phyloP scores from a whole-genome alignment of 35 echinoderm and acorn worm genomes.

The Amphiura filiformis region DNA sequence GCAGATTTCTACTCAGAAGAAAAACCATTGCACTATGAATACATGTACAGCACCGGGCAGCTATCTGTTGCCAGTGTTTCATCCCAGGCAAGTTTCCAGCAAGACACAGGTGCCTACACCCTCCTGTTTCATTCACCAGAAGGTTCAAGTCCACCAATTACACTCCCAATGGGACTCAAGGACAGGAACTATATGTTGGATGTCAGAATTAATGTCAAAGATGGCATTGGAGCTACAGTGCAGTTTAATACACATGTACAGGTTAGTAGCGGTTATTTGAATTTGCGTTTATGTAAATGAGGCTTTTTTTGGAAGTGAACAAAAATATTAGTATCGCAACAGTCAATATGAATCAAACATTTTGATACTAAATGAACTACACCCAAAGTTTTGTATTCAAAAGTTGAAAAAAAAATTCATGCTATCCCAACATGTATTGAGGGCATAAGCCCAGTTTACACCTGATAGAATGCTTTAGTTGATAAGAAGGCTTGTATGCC shows the following conservation, averaged over 20 bases:
- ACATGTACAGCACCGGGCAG: constrained; percentile 38
- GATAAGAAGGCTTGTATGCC: no score
- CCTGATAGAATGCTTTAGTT: no score
- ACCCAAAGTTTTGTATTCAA: no score
- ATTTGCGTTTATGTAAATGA: no score
- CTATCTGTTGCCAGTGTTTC: not conserved
- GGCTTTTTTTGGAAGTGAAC: no score
- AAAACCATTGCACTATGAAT: constrained; percentile 50
- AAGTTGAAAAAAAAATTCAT: no score
- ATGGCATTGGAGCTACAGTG: constrained; percentile 41
- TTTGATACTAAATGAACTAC: no score
- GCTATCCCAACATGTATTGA: no score
- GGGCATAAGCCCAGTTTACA: no score
- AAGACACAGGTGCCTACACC: constrained; percentile 1
- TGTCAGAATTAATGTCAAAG: constrained; percentile 53
- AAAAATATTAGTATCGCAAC: no score
- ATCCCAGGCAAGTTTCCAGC: not conserved
- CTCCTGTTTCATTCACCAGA: constrained; percentile 61
- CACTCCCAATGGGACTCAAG: constrained; percentile 30
- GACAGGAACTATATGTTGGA: constrained; percentile 27
- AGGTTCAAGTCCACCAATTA: constrained; percentile 19
- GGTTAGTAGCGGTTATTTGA: no score
- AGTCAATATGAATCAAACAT: no score
- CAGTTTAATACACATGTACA: not conserved
- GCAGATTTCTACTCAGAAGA: constrained; percentile 48